These are phyloP conservation scores for Chaetogeoica ovagalla DNA, from an alignment of 2,888 invertebrate species.

Conservation along the genomic window DNA sequence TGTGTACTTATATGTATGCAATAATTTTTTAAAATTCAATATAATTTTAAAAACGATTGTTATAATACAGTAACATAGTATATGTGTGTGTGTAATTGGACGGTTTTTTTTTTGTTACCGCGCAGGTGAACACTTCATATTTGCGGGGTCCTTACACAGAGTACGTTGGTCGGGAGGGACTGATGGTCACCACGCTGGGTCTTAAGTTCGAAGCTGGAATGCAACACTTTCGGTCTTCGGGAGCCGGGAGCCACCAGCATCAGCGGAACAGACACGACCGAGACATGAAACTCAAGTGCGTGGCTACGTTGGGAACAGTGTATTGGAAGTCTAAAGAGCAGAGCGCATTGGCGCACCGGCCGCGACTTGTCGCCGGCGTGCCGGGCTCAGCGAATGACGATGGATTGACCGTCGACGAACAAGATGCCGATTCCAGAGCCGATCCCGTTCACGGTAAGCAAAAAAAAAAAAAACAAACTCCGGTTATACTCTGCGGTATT, in stretches of 20 bases:
- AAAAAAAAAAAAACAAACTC: background rate
- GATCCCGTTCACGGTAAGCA: conserved; percentile 72
- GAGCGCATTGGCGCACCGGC: conserved; percentile 78
- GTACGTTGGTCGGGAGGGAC: conserved; percentile 66
- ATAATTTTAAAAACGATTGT: too few species aligned
- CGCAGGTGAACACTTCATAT: conserved; percentile 56
- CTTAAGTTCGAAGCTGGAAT: conserved; percentile 79
- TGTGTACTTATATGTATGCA: too few species aligned
- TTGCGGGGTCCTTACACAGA: conserved; percentile 62
- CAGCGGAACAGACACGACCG: conserved; percentile 61
- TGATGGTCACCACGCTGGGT: conserved; percentile 76
- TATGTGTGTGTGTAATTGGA: too few species aligned
- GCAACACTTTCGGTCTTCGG: conserved; percentile 72
- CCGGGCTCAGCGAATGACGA: conserved; percentile 73
- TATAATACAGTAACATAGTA: background rate
- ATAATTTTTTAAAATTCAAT: too few species aligned
- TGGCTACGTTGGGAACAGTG: conserved; percentile 83
- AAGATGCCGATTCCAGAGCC: conserved; percentile 66
- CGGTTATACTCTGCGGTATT: background rate
- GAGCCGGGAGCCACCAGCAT: background rate
- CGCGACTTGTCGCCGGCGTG: conserved; percentile 57
- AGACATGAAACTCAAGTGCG: conserved; percentile 85
- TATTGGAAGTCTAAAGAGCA: conserved; percentile 88
- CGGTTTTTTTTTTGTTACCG: background rate
- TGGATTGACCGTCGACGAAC: conserved; percentile 68